Base-by-base conservation (phyloP, 2,888 invertebrate genomes). In the Sialis lutaria region DNA sequence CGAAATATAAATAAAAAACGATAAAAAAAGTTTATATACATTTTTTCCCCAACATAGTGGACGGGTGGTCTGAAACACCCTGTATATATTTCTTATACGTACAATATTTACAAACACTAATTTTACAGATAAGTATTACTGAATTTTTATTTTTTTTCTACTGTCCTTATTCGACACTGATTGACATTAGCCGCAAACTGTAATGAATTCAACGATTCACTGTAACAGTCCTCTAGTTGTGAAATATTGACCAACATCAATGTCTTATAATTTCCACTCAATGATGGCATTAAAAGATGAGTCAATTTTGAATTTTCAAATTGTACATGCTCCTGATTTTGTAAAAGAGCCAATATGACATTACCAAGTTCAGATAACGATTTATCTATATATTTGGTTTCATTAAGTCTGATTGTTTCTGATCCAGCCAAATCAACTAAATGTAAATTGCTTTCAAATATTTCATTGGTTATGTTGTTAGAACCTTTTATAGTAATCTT, bases 201-300 rank as follows among this genome's bases (percentile, higher is more conserved):
- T 50, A 93, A 67, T 0, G 91, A 89, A 64, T 85, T 89, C 5
- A 92, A 69, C n/a, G 87, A 86, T 66, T 93, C 93, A 53, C 72
- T 73, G 57, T 79, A 83, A 59, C 83, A 82, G 55, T 88, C 86
- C 59, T 87, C 84, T 54, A 82, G 77, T 40, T 92, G 92, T 9
- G 88, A 80, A 54, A 92, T 77, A 66, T 92, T 92, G 35, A 92
- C 82, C 63, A 93, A 82, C 90, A 93, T 92, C 37, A 93, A 72
- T 0, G 89, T 90, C 66, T 93, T 93, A 0, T 89, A 88, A 63
- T 88, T 91, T 1, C 92, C 92, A 6, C 91, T 91, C 7, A 93
- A 69, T 51, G 83, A 82, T n/a, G 88, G 88, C 77, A 89, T 89
- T 47, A 93, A 64, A 22, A 92, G 67, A 64, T 87, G 86, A 0